Evolutionary conservation across 2,888 invertebrate species (phyloP), one percentile per base, ranked within the genome.

Genomic region (Ernsta delagoae): DNA sequence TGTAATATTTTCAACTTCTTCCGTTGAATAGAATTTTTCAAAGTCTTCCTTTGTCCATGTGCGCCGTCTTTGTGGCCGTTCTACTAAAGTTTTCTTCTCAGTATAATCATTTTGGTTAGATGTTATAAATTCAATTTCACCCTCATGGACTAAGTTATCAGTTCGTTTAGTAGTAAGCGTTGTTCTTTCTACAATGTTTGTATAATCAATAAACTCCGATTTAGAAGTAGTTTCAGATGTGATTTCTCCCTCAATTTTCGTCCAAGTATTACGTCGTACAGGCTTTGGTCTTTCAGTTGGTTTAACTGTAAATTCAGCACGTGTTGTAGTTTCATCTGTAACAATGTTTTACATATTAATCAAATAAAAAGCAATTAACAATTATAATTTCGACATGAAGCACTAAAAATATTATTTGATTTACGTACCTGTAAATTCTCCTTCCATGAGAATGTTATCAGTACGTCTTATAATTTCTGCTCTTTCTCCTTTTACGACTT

Each of bases 211-310:
- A 78, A 93, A 96, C 85, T 96, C 96, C 0, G 95, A 94, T 82
- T 94, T 93, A 63, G 90, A 94, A 12, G 96, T 96, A 4, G 96
- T 96, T 76, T 96, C 96, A 54, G 95, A 95, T 56, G 86, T 94
- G 86, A 96, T 95, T 68, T 96, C 96, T 41, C 96, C 96, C 87
- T 96, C 96, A 57, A 96, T 89, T 84, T 97, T 97, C 0, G 97
- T 97, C 94, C 95, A 97, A 1, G 97, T 97, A 78, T 96, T 96
- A 66, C 96, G 94, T 75, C 97, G 92, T 62, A 96, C 95, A 70
- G 95, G 94, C 78, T 90, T 94, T 57, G 95, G 94, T 77, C 95
- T 90, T 83, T 96, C 96, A 6, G 94, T 92, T 72, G 95, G 94
- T 83, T 95, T 94, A n/a, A 95, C 95, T 73, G 96, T 96, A 83